Percentiles rank a stretch among this genome's conserved stretches.
These are phyloP conservation scores for Myodes glareolus DNA, from an alignment of 2,113 vertebrate genomes.

Conservation along the genomic window DNA sequence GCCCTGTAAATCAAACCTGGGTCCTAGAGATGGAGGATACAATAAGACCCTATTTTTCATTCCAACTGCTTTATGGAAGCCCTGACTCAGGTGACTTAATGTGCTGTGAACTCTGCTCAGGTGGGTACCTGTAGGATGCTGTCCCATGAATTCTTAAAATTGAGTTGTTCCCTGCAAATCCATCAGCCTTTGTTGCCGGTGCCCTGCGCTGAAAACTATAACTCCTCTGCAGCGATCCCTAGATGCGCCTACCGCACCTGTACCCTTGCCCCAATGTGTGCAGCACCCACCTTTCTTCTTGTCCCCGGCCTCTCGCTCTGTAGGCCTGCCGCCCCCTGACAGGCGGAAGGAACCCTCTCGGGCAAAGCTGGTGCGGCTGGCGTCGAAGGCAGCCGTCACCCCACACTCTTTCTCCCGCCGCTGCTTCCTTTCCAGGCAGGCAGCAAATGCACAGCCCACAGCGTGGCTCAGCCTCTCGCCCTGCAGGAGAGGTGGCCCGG, in stretches of 20 bases:
- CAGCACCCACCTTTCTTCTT: constrained; percentile 85
- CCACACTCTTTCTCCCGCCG: constrained; percentile 95
- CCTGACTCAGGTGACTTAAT: neutral
- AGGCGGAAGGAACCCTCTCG: constrained; percentile 95
- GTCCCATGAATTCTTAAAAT: neutral
- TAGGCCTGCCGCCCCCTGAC: constrained; percentile 86
- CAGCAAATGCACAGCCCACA: constrained; percentile 93
- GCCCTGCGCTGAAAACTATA: neutral
- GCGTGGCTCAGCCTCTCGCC: constrained; percentile 95
- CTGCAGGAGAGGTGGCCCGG: constrained; percentile 72
- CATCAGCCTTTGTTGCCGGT: too few species aligned
- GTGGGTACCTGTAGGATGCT: neutral
- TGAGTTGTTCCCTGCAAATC: neutral
- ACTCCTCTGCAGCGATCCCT: neutral
- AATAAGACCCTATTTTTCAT: too few species aligned
- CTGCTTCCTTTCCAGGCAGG: constrained; percentile 95
- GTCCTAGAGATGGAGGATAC: too few species aligned
- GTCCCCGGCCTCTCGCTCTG: constrained; percentile 87
- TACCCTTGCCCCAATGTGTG: neutral
- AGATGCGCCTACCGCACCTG: neutral
- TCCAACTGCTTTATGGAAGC: neutral
- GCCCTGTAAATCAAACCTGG: too few species aligned
- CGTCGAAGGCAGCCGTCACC: constrained; percentile 93
- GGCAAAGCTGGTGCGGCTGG: constrained; percentile 94
- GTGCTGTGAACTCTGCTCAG: neutral